Evolutionary conservation across 2,113 vertebrate genomes (phyloP), one percentile per base, ranked within the genome.

Genomic region (Cheilinus undulatus): DNA sequence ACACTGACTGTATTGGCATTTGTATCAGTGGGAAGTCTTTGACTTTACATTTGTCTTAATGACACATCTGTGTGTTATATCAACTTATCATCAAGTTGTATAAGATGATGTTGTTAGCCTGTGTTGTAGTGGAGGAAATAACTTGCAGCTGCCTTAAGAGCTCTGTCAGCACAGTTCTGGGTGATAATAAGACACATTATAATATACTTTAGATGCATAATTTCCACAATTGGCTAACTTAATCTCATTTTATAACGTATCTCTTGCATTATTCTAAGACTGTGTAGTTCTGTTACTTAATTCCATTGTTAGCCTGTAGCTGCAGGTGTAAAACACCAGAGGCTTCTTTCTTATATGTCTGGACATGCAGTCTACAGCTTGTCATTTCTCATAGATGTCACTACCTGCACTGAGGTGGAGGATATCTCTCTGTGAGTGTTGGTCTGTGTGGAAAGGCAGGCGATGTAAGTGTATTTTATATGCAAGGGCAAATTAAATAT

Each of bases 401-500:
- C 65, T 30, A 77, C 68, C 71, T 51, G 12, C 79, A 66, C 56
- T 36, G 72, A 57, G 56, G 57, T 76, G 79, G 76, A 78, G 60
- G 52, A 38, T 52, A 3, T 52, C 5, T 40, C 0, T 42, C 22
- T 27, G 62, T 65, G 63, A 63, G 51, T 75, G 48, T 59, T 34
- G 48, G 61, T 56, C 50, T 57, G 43, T 54, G 20, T 22, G 46
- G 7, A 42, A 15, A 19, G 14, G 38, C 14, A 3, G 27, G 20
- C 14, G 12, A 5, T 54, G 22, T 20, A 40, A 53, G 74, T 50
- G 72, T 54, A 20, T 74, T 82, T 80, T 76, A 54, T 53, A 60
- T 73, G 74, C 54, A 54, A 73, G 43, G 30, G 3, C 32, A 42
- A 32, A 76, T 91, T 0, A 89, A 89, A 86, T 86, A 85, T 91